Percentiles rank a stretch among this genome's conserved stretches.
Conservation (phyloP, 2,113 vertebrate genomes). For the Pseudorasbora parva region DNA sequence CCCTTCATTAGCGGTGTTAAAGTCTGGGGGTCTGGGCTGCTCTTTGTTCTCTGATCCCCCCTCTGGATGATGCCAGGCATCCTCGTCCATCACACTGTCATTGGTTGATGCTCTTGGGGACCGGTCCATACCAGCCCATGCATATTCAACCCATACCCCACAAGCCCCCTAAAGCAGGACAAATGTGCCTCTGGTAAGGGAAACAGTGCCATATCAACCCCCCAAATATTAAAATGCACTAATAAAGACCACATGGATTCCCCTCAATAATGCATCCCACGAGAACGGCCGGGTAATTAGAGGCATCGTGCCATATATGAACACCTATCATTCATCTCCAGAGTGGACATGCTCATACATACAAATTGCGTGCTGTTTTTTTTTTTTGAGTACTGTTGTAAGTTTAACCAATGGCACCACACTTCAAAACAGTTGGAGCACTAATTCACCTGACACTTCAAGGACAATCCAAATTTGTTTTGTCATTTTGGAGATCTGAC, state of each 20-base stretch:
- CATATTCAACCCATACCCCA: conserved; percentile 73
- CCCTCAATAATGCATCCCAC: conserved; percentile 72
- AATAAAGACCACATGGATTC: conserved; percentile 81
- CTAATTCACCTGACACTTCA: conserved; percentile 16
- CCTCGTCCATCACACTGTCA: conserved; percentile 76
- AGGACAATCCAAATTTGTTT: conserved; percentile 33
- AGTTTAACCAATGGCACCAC: neutral
- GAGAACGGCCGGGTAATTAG: conserved; percentile 74
- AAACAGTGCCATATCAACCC: conserved; percentile 59
- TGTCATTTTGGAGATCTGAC: conserved; percentile 28
- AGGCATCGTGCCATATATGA: conserved; percentile 75
- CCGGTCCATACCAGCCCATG: conserved; percentile 64
- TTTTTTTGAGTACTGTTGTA: neutral
- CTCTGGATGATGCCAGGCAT: conserved; percentile 70
- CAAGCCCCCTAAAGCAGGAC: conserved; percentile 61
- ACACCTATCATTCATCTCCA: conserved; percentile 70
- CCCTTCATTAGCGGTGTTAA: conserved; percentile 69
- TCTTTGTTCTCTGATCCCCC: conserved; percentile 61
- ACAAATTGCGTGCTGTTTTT: neutral
- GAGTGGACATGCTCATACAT: conserved; percentile 58
- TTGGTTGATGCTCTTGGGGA: conserved; percentile 56
- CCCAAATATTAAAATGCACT: conserved; percentile 76
- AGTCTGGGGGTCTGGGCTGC: conserved; percentile 39
- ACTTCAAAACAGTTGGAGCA: neutral
- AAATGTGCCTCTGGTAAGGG: conserved; percentile 67